Conservation (phyloP, 2,113 vertebrate species). For the Archocentrus centrarchus region DNA sequence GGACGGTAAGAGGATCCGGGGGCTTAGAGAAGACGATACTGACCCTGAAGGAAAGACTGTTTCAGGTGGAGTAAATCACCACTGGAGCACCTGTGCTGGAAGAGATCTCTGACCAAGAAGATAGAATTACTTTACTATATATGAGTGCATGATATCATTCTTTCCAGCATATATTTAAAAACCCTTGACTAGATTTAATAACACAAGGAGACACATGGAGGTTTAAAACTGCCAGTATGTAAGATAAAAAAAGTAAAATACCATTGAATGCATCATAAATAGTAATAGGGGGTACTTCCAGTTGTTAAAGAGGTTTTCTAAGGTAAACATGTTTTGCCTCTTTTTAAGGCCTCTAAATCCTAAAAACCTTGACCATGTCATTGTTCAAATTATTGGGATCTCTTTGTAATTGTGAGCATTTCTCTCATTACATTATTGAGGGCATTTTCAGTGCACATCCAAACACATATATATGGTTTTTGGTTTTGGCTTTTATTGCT, state of each 20-base stretch:
- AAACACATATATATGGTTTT: background rate
- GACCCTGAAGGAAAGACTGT: conserved; percentile 2
- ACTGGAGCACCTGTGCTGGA: background rate
- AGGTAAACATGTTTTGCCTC: background rate
- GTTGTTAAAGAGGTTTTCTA: background rate
- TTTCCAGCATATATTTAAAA: background rate
- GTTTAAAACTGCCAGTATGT: background rate
- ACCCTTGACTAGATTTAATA: background rate
- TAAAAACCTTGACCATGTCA: background rate
- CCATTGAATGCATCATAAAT: background rate
- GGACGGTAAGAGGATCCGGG: background rate
- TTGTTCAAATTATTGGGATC: background rate
- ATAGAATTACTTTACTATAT: background rate
- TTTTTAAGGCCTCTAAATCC: background rate
- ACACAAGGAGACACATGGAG: background rate
- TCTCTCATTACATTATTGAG: conserved; percentile 1
- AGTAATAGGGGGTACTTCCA: background rate
- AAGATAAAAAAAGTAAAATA: background rate
- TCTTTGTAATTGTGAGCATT: background rate
- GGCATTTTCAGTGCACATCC: background rate
- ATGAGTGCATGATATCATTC: background rate
- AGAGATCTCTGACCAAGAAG: background rate
- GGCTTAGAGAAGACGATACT: conserved; percentile 3
- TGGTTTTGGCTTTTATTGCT: background rate
- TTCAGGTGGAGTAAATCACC: background rate